Base-by-base conservation (phyloP, 2,113 vertebrate species). In the Lagopus muta region DNA sequence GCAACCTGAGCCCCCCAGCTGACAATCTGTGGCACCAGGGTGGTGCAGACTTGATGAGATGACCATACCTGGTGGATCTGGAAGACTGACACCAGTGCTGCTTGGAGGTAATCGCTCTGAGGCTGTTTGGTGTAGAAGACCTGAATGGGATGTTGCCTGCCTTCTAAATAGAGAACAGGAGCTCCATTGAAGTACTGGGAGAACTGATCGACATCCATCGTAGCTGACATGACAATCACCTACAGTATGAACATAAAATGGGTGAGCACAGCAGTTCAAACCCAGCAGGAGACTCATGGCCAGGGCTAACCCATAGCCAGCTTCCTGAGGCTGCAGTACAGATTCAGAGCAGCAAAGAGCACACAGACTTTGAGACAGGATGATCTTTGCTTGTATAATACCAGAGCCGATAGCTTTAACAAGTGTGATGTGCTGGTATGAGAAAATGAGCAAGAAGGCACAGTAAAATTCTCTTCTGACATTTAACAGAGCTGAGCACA, bases 31-130 rank as follows among this genome's bases (percentile, higher is more conserved):
- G 3, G 24, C 36, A 27, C 36, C 36, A 11, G 45, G 27, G 48
- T 71, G 60, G 47, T 5, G 5, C 42, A 81, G 18, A 47, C 18
- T 28, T 6, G 14, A 16, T 0, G 2, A 75, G 71, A 57, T 0
- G 0, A 3, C 60, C 20, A 1, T 92, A 99, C 99, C 99, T 99
- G 99, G 88, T 99, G 99, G 96, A 99, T 99, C 75, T 99, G 99
- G 97, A 99, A 99, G 92, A 99, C 76, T 1, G 99, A 98, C 80
- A 99, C 98, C 8, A 99, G 98, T 0, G 99, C 99, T 13, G 99
- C 99, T n/a, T 99, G 99, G 52, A 99, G 97, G 82, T 99, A 99
- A 97, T 99, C 99, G 0, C 98, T 98, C 98, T 99, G 99, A n/a
- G 96, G 94, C 91, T 99, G 98, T 78, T 99, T 99, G 95, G 99